Evolutionary conservation across 2,888 invertebrate species (phyloP).

Genomic region (Cryptus viduatorius): DNA sequence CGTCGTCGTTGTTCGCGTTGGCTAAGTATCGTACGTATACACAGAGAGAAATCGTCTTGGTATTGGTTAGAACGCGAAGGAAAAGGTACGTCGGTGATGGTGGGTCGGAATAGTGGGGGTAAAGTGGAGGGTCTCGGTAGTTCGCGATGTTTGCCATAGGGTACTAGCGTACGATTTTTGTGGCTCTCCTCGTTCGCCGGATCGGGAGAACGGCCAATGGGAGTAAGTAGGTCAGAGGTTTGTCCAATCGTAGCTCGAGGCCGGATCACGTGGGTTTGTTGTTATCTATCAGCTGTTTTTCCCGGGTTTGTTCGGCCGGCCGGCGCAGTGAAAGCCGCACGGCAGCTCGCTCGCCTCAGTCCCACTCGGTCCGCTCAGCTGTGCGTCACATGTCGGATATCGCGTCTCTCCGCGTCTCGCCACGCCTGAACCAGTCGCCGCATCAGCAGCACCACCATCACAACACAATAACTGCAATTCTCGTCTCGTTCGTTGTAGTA

Average conservation of each 20-base stretch:
- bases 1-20: constrained; percentile 51
- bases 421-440: constrained; percentile 79
- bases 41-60: background rate
- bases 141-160: constrained; percentile 70
- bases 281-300: constrained; percentile 89
- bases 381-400: constrained; percentile 81
- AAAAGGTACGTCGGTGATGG: background rate
- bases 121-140: constrained; percentile 72
- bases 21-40: constrained; percentile 21
- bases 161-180: constrained; percentile 62
- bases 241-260: constrained; percentile 85
- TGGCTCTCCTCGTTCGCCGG: constrained; percentile 73
- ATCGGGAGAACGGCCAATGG: constrained; percentile 83
- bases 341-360: constrained; percentile 75
- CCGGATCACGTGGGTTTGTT: constrained; percentile 89
- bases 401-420: constrained; percentile 78
- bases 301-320: constrained; percentile 80
- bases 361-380: constrained; percentile 83
- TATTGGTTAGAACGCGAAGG: constrained; percentile 6
- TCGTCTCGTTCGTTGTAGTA: constrained; percentile 48
- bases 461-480: constrained; percentile 43
- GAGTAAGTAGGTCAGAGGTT: constrained; percentile 87
- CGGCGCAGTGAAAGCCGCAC: constrained; percentile 83
- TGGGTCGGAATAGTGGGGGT: constrained; percentile 51
- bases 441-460: constrained; percentile 79